phyloP scores from a whole-genome alignment of 1,140 invertebrate genomes.

The Euschistus heros region DNA sequence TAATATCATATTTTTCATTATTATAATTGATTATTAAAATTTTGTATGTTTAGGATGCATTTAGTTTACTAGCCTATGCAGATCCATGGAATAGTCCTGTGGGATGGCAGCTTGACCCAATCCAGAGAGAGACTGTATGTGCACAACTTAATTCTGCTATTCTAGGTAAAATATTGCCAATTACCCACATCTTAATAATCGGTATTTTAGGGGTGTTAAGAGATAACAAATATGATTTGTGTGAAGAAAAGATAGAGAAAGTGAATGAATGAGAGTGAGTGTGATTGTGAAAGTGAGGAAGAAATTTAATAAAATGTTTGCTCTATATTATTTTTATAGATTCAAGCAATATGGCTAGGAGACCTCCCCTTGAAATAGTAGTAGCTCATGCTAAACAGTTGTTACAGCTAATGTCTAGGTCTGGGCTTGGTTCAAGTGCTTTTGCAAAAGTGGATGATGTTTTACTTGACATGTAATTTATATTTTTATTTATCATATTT shows the following conservation, averaged over 20 bases:
- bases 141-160: conserved; percentile 94
- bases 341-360: conserved; percentile 74
- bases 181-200: too few species aligned
- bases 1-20: neutral
- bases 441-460: conserved; percentile 74
- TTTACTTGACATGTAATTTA: neutral
- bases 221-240: too few species aligned
- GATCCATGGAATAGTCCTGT: conserved; percentile 95
- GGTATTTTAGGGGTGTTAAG: too few species aligned
- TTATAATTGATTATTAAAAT: neutral
- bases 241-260: too few species aligned
- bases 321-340: conserved; percentile 45
- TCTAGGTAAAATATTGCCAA: conserved; percentile 72
- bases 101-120: conserved; percentile 85
- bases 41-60: conserved; percentile 65
- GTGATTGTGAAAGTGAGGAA: too few species aligned
- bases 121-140: conserved; percentile 87
- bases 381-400: conserved; percentile 80
- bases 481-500: too few species aligned
- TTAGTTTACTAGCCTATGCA: conserved; percentile 93
- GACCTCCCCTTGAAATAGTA: conserved; percentile 83
- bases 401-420: conserved; percentile 77
- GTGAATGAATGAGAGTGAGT: too few species aligned
- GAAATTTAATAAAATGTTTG: too few species aligned
- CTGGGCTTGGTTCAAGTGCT: conserved; percentile 84